A percentile compares a stretch with the other conserved stretches of the same genome.
Evolutionary conservation across 1,140 invertebrate species (phyloP).

Genomic region (Stratiolaelaps scimitus): DNA sequence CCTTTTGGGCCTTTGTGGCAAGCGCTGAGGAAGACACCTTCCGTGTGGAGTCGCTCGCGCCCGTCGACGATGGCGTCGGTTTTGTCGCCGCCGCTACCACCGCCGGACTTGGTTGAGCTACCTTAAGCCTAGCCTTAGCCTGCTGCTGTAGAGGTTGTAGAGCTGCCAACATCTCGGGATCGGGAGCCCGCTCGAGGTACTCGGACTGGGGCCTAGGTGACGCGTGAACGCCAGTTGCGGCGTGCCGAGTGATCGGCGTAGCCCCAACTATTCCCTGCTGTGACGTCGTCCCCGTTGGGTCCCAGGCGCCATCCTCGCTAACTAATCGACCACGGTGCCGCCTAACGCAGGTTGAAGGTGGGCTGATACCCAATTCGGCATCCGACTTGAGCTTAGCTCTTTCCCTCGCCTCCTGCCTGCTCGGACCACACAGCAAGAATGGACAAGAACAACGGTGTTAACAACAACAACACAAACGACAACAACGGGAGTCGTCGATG

Average conservation of each 20-base stretch:
- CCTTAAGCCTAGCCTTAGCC: no score
- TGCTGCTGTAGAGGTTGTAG: not conserved
- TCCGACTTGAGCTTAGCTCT: conserved; percentile 56
- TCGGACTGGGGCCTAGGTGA: conserved; percentile 23
- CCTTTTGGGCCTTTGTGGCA: not conserved
- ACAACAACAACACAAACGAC: no score
- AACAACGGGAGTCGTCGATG: no score
- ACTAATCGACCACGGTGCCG: conserved; percentile 35
- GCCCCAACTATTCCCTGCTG: not conserved
- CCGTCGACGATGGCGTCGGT: no score
- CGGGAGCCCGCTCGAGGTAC: conserved; percentile 23
- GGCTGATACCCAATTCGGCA: conserved; percentile 56
- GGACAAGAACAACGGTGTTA: conserved; percentile 49
- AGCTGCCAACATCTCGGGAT: not conserved
- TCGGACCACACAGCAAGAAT: conserved; percentile 31
- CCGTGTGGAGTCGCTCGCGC: not conserved
- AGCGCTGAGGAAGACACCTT: not conserved
- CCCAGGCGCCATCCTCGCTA: conserved; percentile 36
- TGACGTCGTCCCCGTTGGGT: conserved; percentile 19
- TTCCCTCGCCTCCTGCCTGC: conserved; percentile 52
- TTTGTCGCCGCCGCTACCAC: no score
- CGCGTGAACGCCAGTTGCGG: not conserved
- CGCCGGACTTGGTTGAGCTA: no score
- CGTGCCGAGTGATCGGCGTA: no score
- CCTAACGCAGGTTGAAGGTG: conserved; percentile 41